Base-by-base conservation (phyloP, 1,140 invertebrate species). In the Eupristina koningsbergeri region DNA sequence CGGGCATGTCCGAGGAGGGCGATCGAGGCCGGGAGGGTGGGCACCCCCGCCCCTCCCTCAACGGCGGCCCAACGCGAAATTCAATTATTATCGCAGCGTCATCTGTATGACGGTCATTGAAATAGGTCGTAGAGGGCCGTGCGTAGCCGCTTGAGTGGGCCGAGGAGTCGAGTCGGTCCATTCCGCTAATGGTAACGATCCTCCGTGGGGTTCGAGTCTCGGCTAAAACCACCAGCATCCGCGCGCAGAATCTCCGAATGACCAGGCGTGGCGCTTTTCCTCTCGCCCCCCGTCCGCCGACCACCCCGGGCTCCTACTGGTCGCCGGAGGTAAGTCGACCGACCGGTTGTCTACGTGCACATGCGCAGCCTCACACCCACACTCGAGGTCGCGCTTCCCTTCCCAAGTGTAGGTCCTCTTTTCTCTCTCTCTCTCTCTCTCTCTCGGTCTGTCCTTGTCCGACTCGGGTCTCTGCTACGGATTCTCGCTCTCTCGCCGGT, bases 131-230 rank as follows among this genome's bases (percentile, higher is more conserved):
- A 89, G 90, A 91, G 87, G 84, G 87, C 45, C 41, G 31, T 19
- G 53, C 53, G 47, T n/a, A 29, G 53, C 82, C 26, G 80, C 58
- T 47, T 53, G 19, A 41, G 36, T 53, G 61, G 58, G 45, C 74
- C 50, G 67, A 31, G 63, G n/a, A 39, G 88, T 86, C 84, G 87
- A 83, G 85, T 79, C 85, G 86, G 89, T 88, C 89, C 89, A 92
- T 92, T 92, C 91, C 90, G 87, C 92, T 93, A 92, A 92, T 90
- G 92, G 92, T 93, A 93, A 93, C 91, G 91, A 91, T 89, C 90
- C 69, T 81, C 79, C 83, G 85, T 74, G 45, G 87, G 92, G 92
- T 92, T 92, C 88, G 92, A 88, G 91, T 93, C 91, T 90, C 88
- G 86, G 91, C 91, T 93, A 92, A 89, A 90, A 79, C 85, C 84